phyloP scores from a whole-genome alignment of 1,140 invertebrate genomes.

The Trichoplusia ni region DNA sequence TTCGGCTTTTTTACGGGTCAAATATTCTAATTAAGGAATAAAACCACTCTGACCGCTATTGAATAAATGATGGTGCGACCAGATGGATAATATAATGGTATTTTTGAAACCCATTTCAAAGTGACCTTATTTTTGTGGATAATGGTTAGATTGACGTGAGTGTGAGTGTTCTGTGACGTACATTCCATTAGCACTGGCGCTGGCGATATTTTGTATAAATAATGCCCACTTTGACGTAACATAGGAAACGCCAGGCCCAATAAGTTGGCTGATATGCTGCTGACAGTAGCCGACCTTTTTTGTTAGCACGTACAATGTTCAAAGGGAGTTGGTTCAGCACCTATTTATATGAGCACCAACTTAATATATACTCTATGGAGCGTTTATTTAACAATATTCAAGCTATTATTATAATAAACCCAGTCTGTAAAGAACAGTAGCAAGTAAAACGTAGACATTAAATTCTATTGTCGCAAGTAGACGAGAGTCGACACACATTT shows the following conservation, averaged over 20 bases:
- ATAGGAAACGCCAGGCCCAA: not conserved
- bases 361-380: too few species aligned
- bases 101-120: slow-evolving; percentile 56
- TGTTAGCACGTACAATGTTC: slow-evolving; percentile 12
- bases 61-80: slow-evolving; percentile 57
- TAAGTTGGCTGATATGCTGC: slow-evolving; percentile 7
- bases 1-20: not conserved
- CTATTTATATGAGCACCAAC: not conserved
- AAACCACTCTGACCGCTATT: slow-evolving; percentile 43
- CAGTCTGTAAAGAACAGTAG: too few species aligned
- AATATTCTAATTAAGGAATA: not conserved
- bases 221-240: slow-evolving; percentile 18
- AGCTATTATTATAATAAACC: too few species aligned
- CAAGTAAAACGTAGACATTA: too few species aligned
- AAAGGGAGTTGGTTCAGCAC: slow-evolving; percentile 1
- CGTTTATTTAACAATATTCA: too few species aligned
- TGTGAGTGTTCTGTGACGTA: slow-evolving; percentile 11
- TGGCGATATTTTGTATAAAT: slow-evolving; percentile 38
- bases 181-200: slow-evolving; percentile 43
- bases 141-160: slow-evolving; percentile 31
- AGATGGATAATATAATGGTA: slow-evolving; percentile 55
- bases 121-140: slow-evolving; percentile 46
- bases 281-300: slow-evolving; percentile 19
- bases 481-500: too few species aligned
- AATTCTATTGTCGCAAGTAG: too few species aligned